Evolutionary conservation across 2,113 vertebrate species (phyloP), one percentile per base, ranked within the genome.

Genomic region (Hyaena hyaena): DNA sequence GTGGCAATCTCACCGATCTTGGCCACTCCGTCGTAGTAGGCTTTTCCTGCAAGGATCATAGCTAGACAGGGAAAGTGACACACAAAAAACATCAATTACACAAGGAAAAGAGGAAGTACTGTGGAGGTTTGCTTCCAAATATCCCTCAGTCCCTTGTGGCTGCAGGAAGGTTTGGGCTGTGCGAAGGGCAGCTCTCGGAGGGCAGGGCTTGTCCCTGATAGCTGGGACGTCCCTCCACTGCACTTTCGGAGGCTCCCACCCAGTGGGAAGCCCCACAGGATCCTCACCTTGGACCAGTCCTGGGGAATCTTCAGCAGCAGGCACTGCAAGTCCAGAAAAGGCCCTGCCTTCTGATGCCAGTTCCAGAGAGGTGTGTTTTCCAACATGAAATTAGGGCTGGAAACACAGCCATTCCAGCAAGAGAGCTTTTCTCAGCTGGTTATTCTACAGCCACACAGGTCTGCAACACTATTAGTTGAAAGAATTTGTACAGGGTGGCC

Each of bases 1-100:
- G 99, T 98, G 19, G 99, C 99, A 93, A 99, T 99, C 95, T 99
- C 99, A 48, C 99, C 99, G 0, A 99, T 99, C 98, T 99, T 99
- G 90, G 99, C 99, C 86, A 99, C 99, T 6, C 99, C 99, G 45
- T 99, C 99, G 43, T 99, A 99, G 98, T 99, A 99, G 4, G 99
- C 98, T 99, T 98, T 99, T 98, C 99, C 99, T 65, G 99, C 99
- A 28, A 99, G 89, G 63, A 99, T 99, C 99, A 99, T 99, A 16
- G 98, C 99, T 99, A 98, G 26, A 85, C 58, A 98, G 69, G 79
- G 91, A 97, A 96, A 55, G 28, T 80, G 63, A 97, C 28, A 96
- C 58, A 90, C 7, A 96, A 88, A 48, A 98, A 48, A 50, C 11
- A 53, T 89, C 86, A 95, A 43, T 90, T 48, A 71, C 61, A 88